Base-by-base conservation (phyloP, 2,888 invertebrate genomes). In the Anagyrus pseudococci region DNA sequence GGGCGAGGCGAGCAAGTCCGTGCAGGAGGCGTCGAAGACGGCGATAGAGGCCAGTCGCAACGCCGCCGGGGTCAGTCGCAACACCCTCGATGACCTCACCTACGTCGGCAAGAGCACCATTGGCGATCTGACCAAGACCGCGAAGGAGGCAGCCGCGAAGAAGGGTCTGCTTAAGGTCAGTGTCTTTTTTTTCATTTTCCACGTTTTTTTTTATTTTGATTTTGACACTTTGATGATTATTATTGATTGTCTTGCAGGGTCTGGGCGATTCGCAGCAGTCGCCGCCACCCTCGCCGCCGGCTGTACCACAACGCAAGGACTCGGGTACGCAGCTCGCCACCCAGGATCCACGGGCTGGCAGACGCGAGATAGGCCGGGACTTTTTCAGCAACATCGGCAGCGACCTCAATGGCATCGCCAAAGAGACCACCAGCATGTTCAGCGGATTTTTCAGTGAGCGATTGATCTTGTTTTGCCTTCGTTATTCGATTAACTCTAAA, bases 381-480 rank as follows among this genome's bases (percentile, higher is more conserved):
- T 92, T 96, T 84, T 90, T 97, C 82, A 90, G 94, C 65, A 90
- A 94, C 75, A 92, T 98, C 77, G 94, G 94, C 75, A 94, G 90
- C 29, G 97, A 98, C 79, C 85, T 98, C 58, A 96, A 95, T 78
- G 95, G 95, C 7, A 87, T 96, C 52, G 96, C 97, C 20, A 92
- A 94, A 1, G 94, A 96, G 68, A 96, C 96, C 0, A 89, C 93
- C 17, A 95, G 90, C 79, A 96, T 97, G 88, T 93, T 98, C 77
- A 94, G 94, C 58, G 97, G 95, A 79, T 87, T 98, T 72, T 96
- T 98, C 80, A 94, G 96, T 79, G 85, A 57, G n/a, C n/a, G 17
- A 10, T 17, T 15, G 33, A 4, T 2, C 2, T 15, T 13, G 4
- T n/a, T n/a, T n/a, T n/a, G n/a, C n/a, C n/a, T 43, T 43, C 20